phyloP scores from a whole-genome alignment of 2,113 vertebrate species.

The Recurvirostra avosetta region DNA sequence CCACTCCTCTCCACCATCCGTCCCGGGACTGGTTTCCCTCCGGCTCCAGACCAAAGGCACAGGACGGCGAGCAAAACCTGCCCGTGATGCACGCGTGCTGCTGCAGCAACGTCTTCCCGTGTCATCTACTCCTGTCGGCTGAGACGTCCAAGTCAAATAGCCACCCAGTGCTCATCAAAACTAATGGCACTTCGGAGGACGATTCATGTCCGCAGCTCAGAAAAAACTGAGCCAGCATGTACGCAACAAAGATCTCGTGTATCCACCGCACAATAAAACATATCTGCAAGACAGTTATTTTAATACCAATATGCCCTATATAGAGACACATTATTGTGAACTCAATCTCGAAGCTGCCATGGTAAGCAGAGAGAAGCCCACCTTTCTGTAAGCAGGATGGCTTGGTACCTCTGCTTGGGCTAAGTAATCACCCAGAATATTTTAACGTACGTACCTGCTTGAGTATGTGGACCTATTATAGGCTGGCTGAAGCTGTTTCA shows the following conservation, averaged over 20 bases:
- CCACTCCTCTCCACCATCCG: background rate
- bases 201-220: background rate
- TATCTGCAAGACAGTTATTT: constrained; percentile 22
- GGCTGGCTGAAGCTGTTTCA: background rate
- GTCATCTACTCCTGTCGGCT: background rate
- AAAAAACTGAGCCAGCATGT: constrained; percentile 40
- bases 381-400: background rate
- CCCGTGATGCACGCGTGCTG: background rate
- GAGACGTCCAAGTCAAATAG: background rate
- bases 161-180: background rate
- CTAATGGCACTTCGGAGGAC: background rate
- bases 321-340: background rate
- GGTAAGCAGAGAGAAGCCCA: background rate
- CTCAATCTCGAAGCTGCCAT: background rate
- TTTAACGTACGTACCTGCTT: background rate
- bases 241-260: background rate
- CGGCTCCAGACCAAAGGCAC: background rate
- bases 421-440: background rate
- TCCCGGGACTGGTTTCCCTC: background rate
- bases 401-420: background rate
- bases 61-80: rapidly evolving
- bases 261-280: background rate
- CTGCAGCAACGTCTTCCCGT: background rate
- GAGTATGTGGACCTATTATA: background rate
- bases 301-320: background rate